A percentile compares a stretch with the other conserved stretches of the same genome.
These are phyloP conservation scores for Scyliorhinus canicula DNA, from an alignment of 2,797 vertebrate genomes.

Conservation along the genomic window DNA sequence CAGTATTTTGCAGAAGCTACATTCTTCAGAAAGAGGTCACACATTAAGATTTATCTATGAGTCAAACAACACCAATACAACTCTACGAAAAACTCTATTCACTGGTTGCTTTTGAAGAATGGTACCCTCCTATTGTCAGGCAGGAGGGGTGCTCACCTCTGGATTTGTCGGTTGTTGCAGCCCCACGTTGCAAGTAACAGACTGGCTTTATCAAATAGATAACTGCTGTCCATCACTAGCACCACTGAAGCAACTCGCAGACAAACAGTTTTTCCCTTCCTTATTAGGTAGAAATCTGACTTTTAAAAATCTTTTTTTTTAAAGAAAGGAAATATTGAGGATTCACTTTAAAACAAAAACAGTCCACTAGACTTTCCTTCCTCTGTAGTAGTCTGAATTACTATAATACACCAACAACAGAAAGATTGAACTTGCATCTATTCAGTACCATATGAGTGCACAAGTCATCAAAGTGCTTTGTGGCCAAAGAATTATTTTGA, in stretches of 20 bases:
- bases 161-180: not conserved
- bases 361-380: not conserved
- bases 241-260: not conserved
- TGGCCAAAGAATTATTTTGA: not conserved
- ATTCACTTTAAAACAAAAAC: not conserved
- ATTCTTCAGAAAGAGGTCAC: not conserved
- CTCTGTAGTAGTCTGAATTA: not conserved
- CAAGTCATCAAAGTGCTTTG: not conserved
- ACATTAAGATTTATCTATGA: not conserved
- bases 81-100: not conserved
- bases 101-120: not conserved
- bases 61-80: not conserved
- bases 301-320: not conserved
- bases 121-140: not conserved
- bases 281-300: not conserved
- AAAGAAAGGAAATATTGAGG: not conserved
- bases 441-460: not conserved
- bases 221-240: not conserved
- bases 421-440: not conserved
- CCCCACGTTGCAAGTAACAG: not conserved
- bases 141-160: not conserved
- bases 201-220: not conserved
- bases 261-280: not conserved
- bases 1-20: not conserved
- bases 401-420: not conserved